Evolutionary conservation across 1,140 invertebrate species (phyloP), one percentile per base, ranked within the genome.

Genomic region (Vollenhovia emeryi): DNA sequence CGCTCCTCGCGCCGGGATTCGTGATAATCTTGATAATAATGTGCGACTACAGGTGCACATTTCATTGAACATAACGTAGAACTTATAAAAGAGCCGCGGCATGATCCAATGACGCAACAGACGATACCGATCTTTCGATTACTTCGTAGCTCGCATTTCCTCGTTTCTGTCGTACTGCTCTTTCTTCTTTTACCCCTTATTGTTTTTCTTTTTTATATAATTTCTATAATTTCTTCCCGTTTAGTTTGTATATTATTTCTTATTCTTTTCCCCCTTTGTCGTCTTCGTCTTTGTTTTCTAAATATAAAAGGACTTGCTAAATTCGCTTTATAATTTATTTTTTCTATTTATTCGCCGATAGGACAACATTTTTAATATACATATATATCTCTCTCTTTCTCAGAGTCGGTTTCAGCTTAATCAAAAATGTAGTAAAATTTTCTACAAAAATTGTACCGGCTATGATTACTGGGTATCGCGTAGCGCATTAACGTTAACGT

Each of bases 11-110:
- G 21, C 13, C 9, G 33, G 33, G 36, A 15, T 45, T 66, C 62
- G 36, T 66, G 62, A 66, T 66, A 66, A 43, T 66, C 62, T 66
- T 43, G 62, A 66, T 66, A 66, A 45, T 69, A 69, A 69, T 48
- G n/a, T 27, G 40, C 24, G 66, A 48, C 43, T 69, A 48, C 21
- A 45, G 21, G 33, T 68, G 40, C 40, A 68, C 24, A 69, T 69
- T 69, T 69, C 15, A 69, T 69, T 69, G 40, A 43, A 18, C 8
- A 43, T 43, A 15, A 68, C 1, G 15, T 45, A n/a, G 24, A 66
- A 7, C 21, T 43, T 66, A 15, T 43, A 45, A 45, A 13, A 18
- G 40, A 68, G 21, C 6, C 21, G 36, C 1, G 0, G 40, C n/a
- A n/a, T 24, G 13, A 48, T 48, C 27, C 66, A 15, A 11, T 69